These are phyloP conservation scores for Patiria miniata DNA, from an alignment of 35 echinoderm and acorn worm species.

Conservation along the genomic window DNA sequence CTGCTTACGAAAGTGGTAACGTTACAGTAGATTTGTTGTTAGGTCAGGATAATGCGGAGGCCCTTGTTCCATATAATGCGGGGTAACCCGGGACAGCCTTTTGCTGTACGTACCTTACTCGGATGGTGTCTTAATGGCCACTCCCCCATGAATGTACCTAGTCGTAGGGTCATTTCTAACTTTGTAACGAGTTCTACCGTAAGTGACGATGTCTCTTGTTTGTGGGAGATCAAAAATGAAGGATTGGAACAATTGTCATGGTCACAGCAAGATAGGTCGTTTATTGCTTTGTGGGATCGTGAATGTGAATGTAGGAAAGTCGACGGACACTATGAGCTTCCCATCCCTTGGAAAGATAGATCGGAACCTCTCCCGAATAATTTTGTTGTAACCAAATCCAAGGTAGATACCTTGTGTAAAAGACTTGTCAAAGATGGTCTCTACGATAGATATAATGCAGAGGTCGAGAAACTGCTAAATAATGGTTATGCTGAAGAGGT, in stretches of 20 bases:
- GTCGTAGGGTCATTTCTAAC: slow-evolving; percentile 48
- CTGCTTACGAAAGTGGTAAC: slow-evolving; percentile 31
- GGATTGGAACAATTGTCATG: slow-evolving; percentile 1
- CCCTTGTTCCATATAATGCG: slow-evolving; percentile 31
- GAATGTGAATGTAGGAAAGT: neutral
- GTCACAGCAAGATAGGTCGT: neutral
- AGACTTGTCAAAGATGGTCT: neutral
- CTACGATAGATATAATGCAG: neutral
- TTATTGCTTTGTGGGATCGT: neutral
- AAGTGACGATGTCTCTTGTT: neutral
- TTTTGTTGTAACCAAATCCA: neutral
- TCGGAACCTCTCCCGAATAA: slow-evolving; percentile 5
- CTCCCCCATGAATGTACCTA: neutral
- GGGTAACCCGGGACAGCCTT: slow-evolving; percentile 35
- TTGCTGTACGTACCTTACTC: slow-evolving; percentile 49
- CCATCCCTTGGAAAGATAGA: neutral
- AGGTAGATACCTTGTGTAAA: neutral
- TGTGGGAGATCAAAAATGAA: slow-evolving; percentile 3
- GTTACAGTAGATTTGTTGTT: slow-evolving; percentile 40
- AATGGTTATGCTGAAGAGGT: slow-evolving; percentile 41
- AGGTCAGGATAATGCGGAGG: slow-evolving; percentile 47
- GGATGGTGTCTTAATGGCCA: slow-evolving; percentile 49
- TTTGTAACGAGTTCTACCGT: slow-evolving; percentile 2
- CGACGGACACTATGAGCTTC: neutral
- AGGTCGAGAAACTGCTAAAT: slow-evolving; percentile 22